These are phyloP conservation scores for Molanna angustata DNA, from an alignment of 2,888 invertebrate species.

Conservation along the genomic window DNA sequence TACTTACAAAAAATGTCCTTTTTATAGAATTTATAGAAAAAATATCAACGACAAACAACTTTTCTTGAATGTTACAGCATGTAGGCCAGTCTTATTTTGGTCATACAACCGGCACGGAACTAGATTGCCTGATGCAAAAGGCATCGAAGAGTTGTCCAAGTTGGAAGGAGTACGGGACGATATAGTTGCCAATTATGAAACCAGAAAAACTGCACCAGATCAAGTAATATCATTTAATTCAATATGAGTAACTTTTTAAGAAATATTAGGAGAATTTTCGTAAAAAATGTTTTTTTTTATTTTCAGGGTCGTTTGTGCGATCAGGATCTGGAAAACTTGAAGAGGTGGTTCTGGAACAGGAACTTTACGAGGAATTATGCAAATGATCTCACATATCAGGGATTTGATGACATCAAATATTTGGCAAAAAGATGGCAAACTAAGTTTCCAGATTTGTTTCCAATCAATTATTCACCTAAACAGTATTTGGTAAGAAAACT, in stretches of 20 bases:
- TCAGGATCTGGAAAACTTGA: slow-evolving; percentile 63
- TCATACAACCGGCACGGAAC: slow-evolving; percentile 68
- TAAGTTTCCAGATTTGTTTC: slow-evolving; percentile 62
- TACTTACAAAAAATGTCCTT: no score
- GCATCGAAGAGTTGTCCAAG: slow-evolving; percentile 54
- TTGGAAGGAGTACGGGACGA: slow-evolving; percentile 59
- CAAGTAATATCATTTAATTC: slow-evolving; percentile 47
- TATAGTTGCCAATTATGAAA: slow-evolving; percentile 64
- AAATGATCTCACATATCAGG: slow-evolving; percentile 60
- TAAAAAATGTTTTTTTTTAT: slow-evolving; percentile 1
- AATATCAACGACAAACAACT: no score
- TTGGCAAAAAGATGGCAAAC: slow-evolving; percentile 66
- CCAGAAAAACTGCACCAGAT: slow-evolving; percentile 44
- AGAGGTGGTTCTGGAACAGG: slow-evolving; percentile 64
- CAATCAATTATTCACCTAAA: slow-evolving; percentile 46
- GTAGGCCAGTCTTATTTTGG: slow-evolving; percentile 71
- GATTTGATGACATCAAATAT: slow-evolving; percentile 63
- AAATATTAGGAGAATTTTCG: neutral
- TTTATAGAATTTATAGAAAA: no score
- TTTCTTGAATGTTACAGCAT: no score
- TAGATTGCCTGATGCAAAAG: slow-evolving; percentile 58
- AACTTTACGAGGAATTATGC: slow-evolving; percentile 58
- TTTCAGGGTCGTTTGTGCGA: slow-evolving; percentile 60
- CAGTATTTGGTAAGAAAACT: slow-evolving; percentile 55
- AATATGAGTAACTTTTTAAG: no score